Evolutionary conservation across 2,888 invertebrate species (phyloP).

Genomic region (Sinopyrophorus schimmeli): DNA sequence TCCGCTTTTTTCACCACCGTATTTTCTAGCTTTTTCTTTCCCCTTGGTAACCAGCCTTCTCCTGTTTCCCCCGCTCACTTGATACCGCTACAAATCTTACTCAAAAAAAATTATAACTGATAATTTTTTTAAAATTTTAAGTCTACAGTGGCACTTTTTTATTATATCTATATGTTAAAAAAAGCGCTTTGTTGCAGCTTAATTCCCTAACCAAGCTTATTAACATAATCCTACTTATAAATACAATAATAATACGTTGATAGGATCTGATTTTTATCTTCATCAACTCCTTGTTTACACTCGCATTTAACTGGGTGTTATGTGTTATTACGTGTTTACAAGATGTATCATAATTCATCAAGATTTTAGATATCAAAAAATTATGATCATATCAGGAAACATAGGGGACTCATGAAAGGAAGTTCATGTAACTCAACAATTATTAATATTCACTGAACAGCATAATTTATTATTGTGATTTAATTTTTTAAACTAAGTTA

Average conservation of each 20-base stretch:
- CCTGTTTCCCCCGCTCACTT: too few relatives aligned
- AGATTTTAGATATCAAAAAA: constrained; percentile 31
- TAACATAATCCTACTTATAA: constrained; percentile 36
- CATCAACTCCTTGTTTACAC: constrained; percentile 32
- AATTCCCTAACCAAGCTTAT: constrained; percentile 16
- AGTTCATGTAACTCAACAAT: too few relatives aligned
- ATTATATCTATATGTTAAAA: constrained; percentile 1
- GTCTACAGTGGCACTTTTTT: too few relatives aligned
- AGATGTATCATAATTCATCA: constrained; percentile 32
- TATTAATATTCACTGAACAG: too few relatives aligned
- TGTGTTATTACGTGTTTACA: constrained; percentile 30
- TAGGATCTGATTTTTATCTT: constrained; percentile 33
- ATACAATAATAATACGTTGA: constrained; percentile 31
- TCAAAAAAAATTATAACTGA: too few relatives aligned
- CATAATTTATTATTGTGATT: too few relatives aligned
- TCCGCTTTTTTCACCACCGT: too few relatives aligned
- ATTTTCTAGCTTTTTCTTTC: too few relatives aligned
- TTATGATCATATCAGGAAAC: constrained; percentile 17
- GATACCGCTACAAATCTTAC: too few relatives aligned
- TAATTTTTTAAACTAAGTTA: too few relatives aligned
- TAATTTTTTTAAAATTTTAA: too few relatives aligned
- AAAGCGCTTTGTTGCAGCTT: constrained; percentile 1
- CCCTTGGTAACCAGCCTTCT: too few relatives aligned
- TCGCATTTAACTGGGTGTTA: constrained; percentile 27
- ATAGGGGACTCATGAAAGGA: constrained; percentile 12